Evolutionary conservation across 2,888 invertebrate species (phyloP), one percentile per base, ranked within the genome.

Genomic region (Ptilodon capucinus): DNA sequence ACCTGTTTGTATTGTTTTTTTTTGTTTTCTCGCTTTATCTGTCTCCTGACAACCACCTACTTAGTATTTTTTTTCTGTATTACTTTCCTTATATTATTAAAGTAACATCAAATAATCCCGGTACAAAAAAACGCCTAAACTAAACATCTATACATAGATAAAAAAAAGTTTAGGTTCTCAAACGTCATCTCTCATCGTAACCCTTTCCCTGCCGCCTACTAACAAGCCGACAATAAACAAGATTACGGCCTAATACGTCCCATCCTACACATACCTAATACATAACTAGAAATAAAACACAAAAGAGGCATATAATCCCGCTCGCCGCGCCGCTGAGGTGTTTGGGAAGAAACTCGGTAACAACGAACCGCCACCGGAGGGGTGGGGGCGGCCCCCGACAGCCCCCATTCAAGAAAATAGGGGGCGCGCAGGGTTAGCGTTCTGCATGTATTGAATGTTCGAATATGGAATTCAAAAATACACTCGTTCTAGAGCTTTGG

Each of bases 281-380:
- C 39, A 60, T 32, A 46, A 30, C 32, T 40, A 40, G 39, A 44
- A 57, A 68, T 57, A 73, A 68, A 68, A 60, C 57, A 74, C 68
- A 71, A 71, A 71, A 61, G 60, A 57, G 59, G 57, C 58, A 66
- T 69, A 75, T 74, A 74, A 75, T 74, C 71, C 64, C 57, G 64
- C 54, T 54, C 57, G 63, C 68, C 73, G 61, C 71, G 70, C 66
- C 62, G 53, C 55, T 54, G 65, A 76, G 76, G 76, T 74, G 76
- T 73, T 79, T 62, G 58, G 64, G 60, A 68, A 68, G 69, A 72
- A 70, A 74, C 66, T 68, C 60, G 55, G 65, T 62, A 74, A 74
- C 71, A 74, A 72, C 68, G 57, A 48, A 38, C 41, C 51, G 17
- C 43, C 46, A 34, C n/a, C 19, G 19, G 36, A n/a, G n/a, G 25